Conservation (phyloP, 2,797 vertebrate genomes). For the Phataginus tricuspis region DNA sequence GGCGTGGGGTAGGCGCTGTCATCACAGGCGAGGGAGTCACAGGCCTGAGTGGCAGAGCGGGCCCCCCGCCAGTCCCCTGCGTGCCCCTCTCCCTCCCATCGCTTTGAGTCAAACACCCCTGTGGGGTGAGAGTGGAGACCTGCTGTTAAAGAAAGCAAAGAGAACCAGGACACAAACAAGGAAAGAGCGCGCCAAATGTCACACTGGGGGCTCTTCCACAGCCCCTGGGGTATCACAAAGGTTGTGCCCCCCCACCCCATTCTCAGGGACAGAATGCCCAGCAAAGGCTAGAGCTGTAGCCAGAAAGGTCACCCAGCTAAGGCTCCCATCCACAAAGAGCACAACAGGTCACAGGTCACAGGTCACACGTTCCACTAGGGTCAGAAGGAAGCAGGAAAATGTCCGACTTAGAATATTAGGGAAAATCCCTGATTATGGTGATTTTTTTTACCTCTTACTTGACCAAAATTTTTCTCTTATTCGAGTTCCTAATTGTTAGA, state of each 20-base stretch:
- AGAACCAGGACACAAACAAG: neutral
- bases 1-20: rapidly evolving
- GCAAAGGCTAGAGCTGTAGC: rapidly evolving
- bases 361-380: neutral
- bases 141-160: neutral
- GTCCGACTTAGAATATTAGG: neutral
- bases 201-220: rapidly evolving
- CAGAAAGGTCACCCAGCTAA: too few relatives aligned
- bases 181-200: neutral
- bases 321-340: neutral
- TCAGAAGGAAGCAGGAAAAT: neutral
- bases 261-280: neutral
- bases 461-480: neutral
- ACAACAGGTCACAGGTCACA: neutral
- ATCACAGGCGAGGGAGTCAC: neutral
- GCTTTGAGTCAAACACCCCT: too few relatives aligned
- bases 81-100: rapidly evolving
- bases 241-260: too few relatives aligned
- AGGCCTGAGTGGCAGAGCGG: neutral
- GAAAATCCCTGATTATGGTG: neutral
- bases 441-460: neutral
- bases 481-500: neutral
- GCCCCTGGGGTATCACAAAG: neutral
- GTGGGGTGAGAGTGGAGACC: neutral
- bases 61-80: neutral